A percentile compares a stretch with the other conserved stretches of the same genome.
phyloP scores from a whole-genome alignment of 2,888 invertebrate species.

The Xestobium rufovillosum region DNA sequence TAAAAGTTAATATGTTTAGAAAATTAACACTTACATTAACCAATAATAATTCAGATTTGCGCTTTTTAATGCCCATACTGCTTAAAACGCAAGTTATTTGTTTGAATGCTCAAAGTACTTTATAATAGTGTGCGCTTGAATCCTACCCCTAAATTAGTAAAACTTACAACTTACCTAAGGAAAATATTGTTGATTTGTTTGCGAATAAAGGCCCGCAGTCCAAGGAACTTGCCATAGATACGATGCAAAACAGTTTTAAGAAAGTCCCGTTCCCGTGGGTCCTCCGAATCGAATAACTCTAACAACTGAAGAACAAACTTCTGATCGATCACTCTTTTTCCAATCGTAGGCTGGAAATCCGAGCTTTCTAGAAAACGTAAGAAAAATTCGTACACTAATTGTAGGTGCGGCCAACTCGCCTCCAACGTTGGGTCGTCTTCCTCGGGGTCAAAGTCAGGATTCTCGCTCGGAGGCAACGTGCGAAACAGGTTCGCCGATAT shows the following conservation, averaged over 20 bases:
- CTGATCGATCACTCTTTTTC: conserved; percentile 80
- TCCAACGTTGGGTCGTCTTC: conserved; percentile 99
- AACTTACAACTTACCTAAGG: conserved; percentile 60
- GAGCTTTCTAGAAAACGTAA: conserved; percentile 96
- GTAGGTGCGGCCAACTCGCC: conserved; percentile 98
- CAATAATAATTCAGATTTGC: too few species aligned
- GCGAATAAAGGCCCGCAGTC: conserved; percentile 91
- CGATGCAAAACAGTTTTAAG: conserved; percentile 96
- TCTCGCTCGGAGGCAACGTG: conserved; percentile 95
- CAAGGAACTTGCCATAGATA: conserved; percentile 96
- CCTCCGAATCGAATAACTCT: conserved; percentile 95
- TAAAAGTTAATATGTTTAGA: too few species aligned
- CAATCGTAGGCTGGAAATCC: conserved; percentile 94
- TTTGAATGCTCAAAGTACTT: too few species aligned
- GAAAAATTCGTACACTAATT: conserved; percentile 98
- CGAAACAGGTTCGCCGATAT: conserved; percentile 91
- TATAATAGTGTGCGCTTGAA: too few species aligned
- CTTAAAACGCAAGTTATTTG: too few species aligned
- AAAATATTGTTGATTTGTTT: conserved; percentile 98
- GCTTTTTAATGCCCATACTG: too few species aligned
- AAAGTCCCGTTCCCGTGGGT: conserved; percentile 93
- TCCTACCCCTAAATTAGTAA: too few species aligned
- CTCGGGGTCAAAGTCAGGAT: conserved; percentile 97
- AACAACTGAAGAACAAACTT: conserved; percentile 93
- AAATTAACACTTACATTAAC: too few species aligned